Percentiles rank a stretch among this genome's conserved stretches.
Conservation (phyloP, 2,113 vertebrate genomes). For the Saccopteryx bilineata region DNA sequence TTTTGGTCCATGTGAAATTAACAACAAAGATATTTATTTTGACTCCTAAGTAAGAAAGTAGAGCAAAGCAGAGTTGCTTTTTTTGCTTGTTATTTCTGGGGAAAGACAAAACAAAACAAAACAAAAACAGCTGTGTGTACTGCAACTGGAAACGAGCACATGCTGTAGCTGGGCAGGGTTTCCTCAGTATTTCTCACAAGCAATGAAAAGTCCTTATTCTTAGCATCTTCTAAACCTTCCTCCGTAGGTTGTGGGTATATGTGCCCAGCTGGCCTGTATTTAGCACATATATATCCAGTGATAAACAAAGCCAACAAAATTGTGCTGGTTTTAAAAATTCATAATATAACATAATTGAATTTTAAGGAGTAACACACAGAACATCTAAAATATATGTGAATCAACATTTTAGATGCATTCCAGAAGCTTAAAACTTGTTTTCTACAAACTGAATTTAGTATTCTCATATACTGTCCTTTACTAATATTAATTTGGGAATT, state of each 20-base stretch:
- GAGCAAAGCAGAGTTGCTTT: neutral
- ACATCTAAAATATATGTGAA: neutral
- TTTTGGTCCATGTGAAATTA: constrained; percentile 37
- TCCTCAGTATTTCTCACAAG: neutral
- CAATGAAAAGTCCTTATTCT: neutral
- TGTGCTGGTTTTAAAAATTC: constrained; percentile 10
- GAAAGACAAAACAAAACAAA: neutral
- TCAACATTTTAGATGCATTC: neutral
- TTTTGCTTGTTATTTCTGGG: constrained; percentile 1
- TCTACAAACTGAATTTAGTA: neutral
- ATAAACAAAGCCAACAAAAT: neutral
- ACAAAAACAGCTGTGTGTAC: neutral
- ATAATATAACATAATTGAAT: neutral
- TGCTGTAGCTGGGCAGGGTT: neutral
- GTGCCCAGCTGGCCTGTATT: neutral
- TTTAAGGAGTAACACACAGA: neutral
- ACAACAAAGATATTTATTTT: neutral
- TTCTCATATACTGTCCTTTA: neutral
- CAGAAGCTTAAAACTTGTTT: neutral
- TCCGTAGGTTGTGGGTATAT: neutral
- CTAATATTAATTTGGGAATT: neutral
- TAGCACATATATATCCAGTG: neutral
- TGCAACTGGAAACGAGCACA: neutral
- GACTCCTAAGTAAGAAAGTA: constrained; percentile 10
- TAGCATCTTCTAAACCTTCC: neutral